These are phyloP conservation scores for Parazoanthus swiftii DNA, from an alignment of 92 coral and sea anemone genomes.

Conservation along the genomic window DNA sequence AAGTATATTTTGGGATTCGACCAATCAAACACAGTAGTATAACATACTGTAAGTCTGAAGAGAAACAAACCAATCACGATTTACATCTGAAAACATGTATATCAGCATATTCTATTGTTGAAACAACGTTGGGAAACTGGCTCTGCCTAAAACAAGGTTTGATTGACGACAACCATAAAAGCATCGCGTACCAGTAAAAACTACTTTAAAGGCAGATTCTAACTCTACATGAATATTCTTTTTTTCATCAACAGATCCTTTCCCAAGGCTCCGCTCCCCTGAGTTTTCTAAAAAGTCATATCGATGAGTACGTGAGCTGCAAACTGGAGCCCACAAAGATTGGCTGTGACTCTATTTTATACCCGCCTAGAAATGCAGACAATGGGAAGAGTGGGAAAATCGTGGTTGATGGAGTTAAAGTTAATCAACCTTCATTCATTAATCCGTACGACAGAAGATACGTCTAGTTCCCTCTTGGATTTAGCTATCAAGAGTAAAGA, in stretches of 20 bases:
- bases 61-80: too few species aligned
- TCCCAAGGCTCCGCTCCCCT: slow-evolving; percentile 90
- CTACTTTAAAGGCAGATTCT: neutral
- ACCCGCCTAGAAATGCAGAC: slow-evolving; percentile 41
- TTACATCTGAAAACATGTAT: too few species aligned
- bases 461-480: neutral
- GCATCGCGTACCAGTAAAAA: neutral
- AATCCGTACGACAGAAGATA: slow-evolving; percentile 10
- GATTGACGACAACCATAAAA: too few species aligned
- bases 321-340: slow-evolving; percentile 47
- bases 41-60: too few species aligned
- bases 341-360: slow-evolving; percentile 68
- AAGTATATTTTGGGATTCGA: too few species aligned
- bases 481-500: too few species aligned
- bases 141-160: too few species aligned
- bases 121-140: too few species aligned
- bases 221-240: neutral
- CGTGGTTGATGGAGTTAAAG: slow-evolving; percentile 1
- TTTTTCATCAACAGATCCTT: slow-evolving; percentile 53
- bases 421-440: neutral
- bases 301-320: slow-evolving; percentile 76
- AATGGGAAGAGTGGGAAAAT: neutral
- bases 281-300: slow-evolving; percentile 72
- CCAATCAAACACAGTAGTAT: too few species aligned
- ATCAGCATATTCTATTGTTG: too few species aligned